Percentiles rank a stretch among this genome's conserved stretches.
phyloP scores from a whole-genome alignment of 2,797 vertebrate species.

The Natrix natrix region DNA sequence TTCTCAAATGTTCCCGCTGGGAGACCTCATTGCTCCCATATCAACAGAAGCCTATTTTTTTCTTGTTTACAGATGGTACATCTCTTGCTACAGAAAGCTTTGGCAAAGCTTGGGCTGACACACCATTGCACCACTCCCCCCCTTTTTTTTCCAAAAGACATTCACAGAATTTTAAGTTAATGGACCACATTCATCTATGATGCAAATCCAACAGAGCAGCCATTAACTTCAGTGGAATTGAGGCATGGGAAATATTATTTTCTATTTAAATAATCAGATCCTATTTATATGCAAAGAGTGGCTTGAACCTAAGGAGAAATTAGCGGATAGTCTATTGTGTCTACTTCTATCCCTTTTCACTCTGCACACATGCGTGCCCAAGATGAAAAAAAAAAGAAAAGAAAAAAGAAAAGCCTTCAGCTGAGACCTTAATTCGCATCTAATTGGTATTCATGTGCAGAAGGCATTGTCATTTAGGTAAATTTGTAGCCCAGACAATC shows the following conservation, averaged over 20 bases:
- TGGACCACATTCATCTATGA: conserved; percentile 19
- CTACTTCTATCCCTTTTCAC: not conserved
- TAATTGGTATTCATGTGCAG: not conserved
- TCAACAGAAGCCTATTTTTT: not conserved
- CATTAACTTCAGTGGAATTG: not conserved
- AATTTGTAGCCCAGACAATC: not conserved
- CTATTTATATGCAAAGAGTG: conserved; percentile 14
- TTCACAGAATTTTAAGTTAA: conserved; percentile 19
- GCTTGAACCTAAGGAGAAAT: conserved; percentile 5
- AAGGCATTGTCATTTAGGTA: not conserved
- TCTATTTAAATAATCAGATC: conserved; percentile 22
- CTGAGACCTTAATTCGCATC: not conserved
- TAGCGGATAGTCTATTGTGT: conserved; percentile 20
- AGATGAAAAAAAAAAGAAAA: not conserved
- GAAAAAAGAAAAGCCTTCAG: not conserved
- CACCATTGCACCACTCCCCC: not conserved
- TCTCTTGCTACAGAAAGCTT: conserved; percentile 24
- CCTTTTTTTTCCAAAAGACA: not conserved
- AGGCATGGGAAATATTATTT: conserved; percentile 16
- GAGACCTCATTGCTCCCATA: conserved; percentile 32
- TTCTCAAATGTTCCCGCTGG: conserved; percentile 2
- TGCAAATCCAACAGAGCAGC: conserved; percentile 10
- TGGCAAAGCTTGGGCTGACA: conserved; percentile 26
- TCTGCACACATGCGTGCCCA: not conserved
- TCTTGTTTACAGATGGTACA: not conserved